Base-by-base conservation (phyloP, 2,797 vertebrate genomes). In the Pogoniulus pusillus region DNA sequence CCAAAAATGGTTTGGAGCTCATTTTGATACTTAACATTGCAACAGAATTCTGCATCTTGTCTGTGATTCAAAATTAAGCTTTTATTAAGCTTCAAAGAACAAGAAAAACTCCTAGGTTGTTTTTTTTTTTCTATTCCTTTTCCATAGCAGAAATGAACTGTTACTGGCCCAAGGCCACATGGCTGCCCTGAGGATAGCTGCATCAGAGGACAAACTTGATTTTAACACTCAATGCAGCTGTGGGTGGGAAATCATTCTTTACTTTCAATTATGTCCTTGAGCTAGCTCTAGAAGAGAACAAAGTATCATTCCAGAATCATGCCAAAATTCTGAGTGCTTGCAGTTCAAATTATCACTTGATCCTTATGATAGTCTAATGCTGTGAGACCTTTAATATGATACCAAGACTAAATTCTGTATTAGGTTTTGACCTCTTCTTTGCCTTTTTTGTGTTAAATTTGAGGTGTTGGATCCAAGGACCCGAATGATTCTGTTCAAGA, bases 401-500 rank as follows among this genome's bases (percentile, higher is more conserved):
- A 5, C 35, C 64, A 23, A 41, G 20, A 29, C 7, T 6, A 13
- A 41, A 14, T 19, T 29, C 12, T 73, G 2, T 62, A 27, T 3
- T 66, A 34, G 14, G 0, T 43, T 77, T 76, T 84, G 16, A 16
- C 7, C 16, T 86, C 8, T 45, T 88, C 41, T 27, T 30, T 92
- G 32, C 74, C 27, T 76, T 24, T 12, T 34, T 53, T 73, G 6
- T 80, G 20, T 79, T 91, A 35, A 71, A 83, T 85, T 68, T 82
- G 64, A 99, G 99, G 99, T 99, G 72, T 95, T 99, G 93, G 99
- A 99, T 91, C 98, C 99, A 49, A 98, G 98, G 66, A 99, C 99
- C 9, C 97, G 99, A 78, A 99, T 99, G 98, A 99, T 99, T 96
- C 97, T 99, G 15, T 99, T 99, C 95, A 99, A 99, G 98, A 98